A percentile compares a stretch with the other conserved stretches of the same genome.
Conservation (phyloP, 2,113 vertebrate species). For the Lycaon pictus region DNA sequence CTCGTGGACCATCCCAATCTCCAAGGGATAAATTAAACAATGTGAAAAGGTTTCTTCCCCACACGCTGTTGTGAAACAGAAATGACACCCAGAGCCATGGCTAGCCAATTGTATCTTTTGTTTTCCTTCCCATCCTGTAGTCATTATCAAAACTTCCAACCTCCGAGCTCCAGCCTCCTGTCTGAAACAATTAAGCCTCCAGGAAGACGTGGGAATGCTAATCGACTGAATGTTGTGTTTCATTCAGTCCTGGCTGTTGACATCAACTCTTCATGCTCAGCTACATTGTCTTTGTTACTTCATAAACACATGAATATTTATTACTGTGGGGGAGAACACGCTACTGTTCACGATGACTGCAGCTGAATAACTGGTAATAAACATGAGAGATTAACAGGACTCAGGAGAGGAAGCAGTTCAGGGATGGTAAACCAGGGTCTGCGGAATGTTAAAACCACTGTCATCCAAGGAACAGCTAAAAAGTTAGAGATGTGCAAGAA, state of each 20-base stretch:
- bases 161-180: neutral
- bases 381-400: slow-evolving; percentile 72
- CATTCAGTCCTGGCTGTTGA: slow-evolving; percentile 35
- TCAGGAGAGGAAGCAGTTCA: slow-evolving; percentile 60
- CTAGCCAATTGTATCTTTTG: slow-evolving; percentile 2
- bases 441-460: slow-evolving; percentile 69
- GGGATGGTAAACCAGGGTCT: slow-evolving; percentile 39
- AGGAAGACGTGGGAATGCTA: slow-evolving; percentile 41
- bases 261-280: slow-evolving; percentile 54
- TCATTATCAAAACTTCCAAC: slow-evolving; percentile 46
- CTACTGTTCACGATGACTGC: slow-evolving; percentile 69
- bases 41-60: slow-evolving; percentile 35
- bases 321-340: slow-evolving; percentile 42
- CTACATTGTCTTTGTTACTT: slow-evolving; percentile 63
- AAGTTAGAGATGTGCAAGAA: neutral
- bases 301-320: slow-evolving; percentile 76
- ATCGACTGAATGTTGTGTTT: slow-evolving; percentile 39
- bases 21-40: slow-evolving; percentile 59
- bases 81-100: neutral
- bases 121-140: slow-evolving; percentile 55
- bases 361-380: slow-evolving; percentile 76
- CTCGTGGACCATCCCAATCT: neutral
- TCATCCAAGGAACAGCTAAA: slow-evolving; percentile 24
- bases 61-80: slow-evolving; percentile 40
- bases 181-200: neutral